A percentile compares a stretch with the other conserved stretches of the same genome.
These are phyloP conservation scores for Xenus cinereus DNA, from an alignment of 2,113 vertebrate species.

Conservation along the genomic window DNA sequence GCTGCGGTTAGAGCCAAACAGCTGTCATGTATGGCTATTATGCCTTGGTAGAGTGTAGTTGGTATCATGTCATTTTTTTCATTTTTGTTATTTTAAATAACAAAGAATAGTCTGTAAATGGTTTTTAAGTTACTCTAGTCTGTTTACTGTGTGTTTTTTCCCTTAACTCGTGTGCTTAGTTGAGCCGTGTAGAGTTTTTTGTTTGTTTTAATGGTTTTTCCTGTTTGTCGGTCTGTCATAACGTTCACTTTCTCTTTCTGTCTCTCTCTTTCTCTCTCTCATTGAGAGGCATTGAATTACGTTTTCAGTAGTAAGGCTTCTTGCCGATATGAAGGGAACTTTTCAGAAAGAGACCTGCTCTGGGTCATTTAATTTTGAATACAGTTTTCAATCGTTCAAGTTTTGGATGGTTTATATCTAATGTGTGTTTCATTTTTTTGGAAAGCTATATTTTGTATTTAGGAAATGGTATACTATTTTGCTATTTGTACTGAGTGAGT, in stretches of 20 bases:
- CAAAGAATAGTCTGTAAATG: constrained; percentile 66
- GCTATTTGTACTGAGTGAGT: constrained; percentile 87
- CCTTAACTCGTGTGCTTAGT: constrained; percentile 36
- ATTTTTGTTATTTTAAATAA: constrained; percentile 61
- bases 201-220: constrained; percentile 61
- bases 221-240: constrained; percentile 37
- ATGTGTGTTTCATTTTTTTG: constrained; percentile 87
- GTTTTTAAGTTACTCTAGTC: constrained; percentile 51
- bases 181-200: constrained; percentile 63
- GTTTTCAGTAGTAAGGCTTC: constrained; percentile 86
- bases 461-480: constrained; percentile 85
- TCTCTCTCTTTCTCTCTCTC: constrained; percentile 73
- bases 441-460: constrained; percentile 89
- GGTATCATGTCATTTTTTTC: constrained; percentile 40
- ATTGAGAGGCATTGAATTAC: constrained; percentile 79
- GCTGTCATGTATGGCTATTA: not conserved
- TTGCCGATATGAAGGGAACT: constrained; percentile 86
- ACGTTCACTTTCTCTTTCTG: constrained; percentile 49
- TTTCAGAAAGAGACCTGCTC: constrained; percentile 84
- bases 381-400: constrained; percentile 85
- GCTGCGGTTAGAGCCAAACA: constrained; percentile 28
- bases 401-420: constrained; percentile 89
- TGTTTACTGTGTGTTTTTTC: constrained; percentile 36
- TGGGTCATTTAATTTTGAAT: constrained; percentile 83
- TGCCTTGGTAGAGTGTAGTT: constrained; percentile 28